Percentiles rank a stretch among this genome's conserved stretches.
phyloP scores from a whole-genome alignment of 2,797 vertebrate species.

The Loriculus beryllinus region DNA sequence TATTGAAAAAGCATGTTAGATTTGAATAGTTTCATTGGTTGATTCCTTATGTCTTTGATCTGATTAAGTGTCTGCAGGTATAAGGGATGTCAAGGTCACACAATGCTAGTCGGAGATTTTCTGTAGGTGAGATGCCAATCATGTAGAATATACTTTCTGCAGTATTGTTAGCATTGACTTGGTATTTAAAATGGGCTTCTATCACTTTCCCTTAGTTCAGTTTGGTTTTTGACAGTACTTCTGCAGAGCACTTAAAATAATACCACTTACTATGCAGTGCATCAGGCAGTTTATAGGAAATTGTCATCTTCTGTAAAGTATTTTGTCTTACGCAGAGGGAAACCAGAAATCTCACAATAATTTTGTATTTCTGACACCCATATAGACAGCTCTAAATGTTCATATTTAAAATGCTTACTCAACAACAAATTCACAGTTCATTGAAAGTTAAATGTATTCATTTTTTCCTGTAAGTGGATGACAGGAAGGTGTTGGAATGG shows the following conservation, averaged over 20 bases:
- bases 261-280: not conserved
- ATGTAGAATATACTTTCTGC: not conserved
- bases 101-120: not conserved
- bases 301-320: constrained; percentile 20
- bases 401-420: constrained; percentile 52
- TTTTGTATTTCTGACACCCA: constrained; percentile 36
- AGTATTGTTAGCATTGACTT: not conserved
- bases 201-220: not conserved
- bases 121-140: not conserved
- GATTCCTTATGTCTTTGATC: not conserved
- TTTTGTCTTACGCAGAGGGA: constrained; percentile 29
- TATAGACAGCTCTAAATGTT: constrained; percentile 56
- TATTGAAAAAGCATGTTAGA: not conserved
- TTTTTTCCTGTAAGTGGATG: constrained; percentile 44
- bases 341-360: constrained; percentile 36
- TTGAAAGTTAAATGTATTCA: constrained; percentile 53
- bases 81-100: not conserved
- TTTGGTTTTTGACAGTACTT: not conserved
- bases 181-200: not conserved
- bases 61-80: not conserved
- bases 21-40: not conserved
- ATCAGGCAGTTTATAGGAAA: not conserved
- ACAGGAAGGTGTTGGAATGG: constrained; percentile 37
- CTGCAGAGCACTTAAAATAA: not conserved
- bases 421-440: constrained; percentile 56